Base-by-base conservation (phyloP, 2,888 invertebrate species). In the Apotomis turbidana region DNA sequence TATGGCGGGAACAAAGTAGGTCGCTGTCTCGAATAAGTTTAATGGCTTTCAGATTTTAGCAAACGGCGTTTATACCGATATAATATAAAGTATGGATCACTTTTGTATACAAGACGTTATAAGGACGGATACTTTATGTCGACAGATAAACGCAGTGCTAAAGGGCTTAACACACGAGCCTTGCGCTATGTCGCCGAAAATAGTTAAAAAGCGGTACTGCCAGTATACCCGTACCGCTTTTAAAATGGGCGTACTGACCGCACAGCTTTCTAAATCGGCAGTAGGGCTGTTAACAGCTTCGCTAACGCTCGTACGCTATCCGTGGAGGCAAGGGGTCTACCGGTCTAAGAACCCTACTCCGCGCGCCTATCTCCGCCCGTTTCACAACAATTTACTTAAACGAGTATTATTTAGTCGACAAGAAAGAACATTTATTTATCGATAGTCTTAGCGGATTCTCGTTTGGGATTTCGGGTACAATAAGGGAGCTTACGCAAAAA, bases 381-480 rank as follows among this genome's bases (percentile, higher is more conserved):
- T 58, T 68, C 71, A 68, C 71, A 61, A 67, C 61, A 57, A 68
- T 61, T 71, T 71, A 71, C 71, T 68, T 67, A 68, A 55, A 71
- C 54, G 66, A 71, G 71, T 67, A 62, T 71, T 61, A 70, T 70
- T 60, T 67, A 51, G 51, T 62, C 57, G 61, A 61, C 67, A 59
- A 52, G 52, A 58, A 60, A 52, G 41, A 52, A 41, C 46, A 15
- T 70, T 63, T 49, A 49, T 49, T n/a, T 57, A 57, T 55, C 38
- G 59, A 55, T 59, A 61, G 57, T 62, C 55, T 66, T 66, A 55
- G 46, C 66, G 60, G 66, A 46, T 52, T n/a, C 27, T 52, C 41
- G 41, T 64, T 55, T 55, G n/a, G 5, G 12, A 64, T 41, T 64
- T 55, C 41, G 4, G 36, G 36, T 6, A 9, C 9, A 49, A 9